These are phyloP conservation scores for Crax fasciolata DNA, from an alignment of 2,797 vertebrate species.

Conservation along the genomic window DNA sequence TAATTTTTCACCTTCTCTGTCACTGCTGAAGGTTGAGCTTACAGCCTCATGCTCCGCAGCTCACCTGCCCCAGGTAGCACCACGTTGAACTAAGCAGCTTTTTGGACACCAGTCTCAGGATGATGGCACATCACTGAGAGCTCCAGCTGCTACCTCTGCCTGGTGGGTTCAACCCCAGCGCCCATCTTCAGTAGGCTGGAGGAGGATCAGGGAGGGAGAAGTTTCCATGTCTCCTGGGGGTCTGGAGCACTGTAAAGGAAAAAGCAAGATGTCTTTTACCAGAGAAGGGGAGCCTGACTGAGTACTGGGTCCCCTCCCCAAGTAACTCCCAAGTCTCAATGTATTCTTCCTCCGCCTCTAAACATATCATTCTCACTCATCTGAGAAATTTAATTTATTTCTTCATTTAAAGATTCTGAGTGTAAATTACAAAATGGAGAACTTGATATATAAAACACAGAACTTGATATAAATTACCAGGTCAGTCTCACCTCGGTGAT, in stretches of 20 bases:
- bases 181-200: not conserved
- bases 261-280: not conserved
- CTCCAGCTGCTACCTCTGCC: not conserved
- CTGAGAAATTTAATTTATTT: not conserved
- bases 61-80: not conserved
- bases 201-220: not conserved
- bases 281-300: not conserved
- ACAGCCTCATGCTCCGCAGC: not conserved
- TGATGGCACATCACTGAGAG: accelerated
- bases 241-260: not conserved
- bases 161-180: not conserved
- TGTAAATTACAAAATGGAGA: not conserved
- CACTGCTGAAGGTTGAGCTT: not conserved
- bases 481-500: not conserved
- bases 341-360: not conserved
- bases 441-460: not conserved
- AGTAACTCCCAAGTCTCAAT: not conserved
- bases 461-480: not conserved
- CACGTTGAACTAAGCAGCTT: accelerated
- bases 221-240: accelerated
- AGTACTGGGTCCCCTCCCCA: not conserved
- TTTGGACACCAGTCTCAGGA: not conserved
- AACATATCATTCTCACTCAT: not conserved
- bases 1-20: not conserved
- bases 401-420: not conserved